Percentiles rank a stretch among this genome's conserved stretches.
phyloP scores from a whole-genome alignment of 2,797 vertebrate genomes.

The Syngnathus acus region DNA sequence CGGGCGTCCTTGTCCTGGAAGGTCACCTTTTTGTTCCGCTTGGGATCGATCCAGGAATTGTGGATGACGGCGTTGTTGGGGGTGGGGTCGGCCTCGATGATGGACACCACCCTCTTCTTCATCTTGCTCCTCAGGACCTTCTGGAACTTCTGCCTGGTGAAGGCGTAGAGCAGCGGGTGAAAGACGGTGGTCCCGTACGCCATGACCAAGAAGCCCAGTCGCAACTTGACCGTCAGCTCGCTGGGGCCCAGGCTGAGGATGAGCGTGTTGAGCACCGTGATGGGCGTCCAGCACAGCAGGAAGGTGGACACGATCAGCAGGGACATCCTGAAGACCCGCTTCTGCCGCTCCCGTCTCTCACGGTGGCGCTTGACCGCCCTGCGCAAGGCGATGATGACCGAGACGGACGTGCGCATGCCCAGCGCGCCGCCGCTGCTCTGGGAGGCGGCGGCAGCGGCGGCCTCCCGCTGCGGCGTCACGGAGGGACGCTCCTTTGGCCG shows the following conservation, averaged over 20 bases:
- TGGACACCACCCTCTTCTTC: conserved; percentile 94
- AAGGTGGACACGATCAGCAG: conserved; percentile 97
- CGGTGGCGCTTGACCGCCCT: conserved; percentile 92
- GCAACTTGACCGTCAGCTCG: conserved; percentile 89
- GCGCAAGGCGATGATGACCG: conserved; percentile 93
- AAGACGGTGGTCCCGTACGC: conserved; percentile 98
- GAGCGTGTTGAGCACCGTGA: conserved; percentile 91
- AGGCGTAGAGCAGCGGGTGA: conserved; percentile 95
- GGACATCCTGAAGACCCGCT: conserved; percentile 96
- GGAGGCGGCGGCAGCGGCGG: conserved; percentile 74
- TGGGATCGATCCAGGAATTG: conserved; percentile 94
- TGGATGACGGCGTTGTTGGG: conserved; percentile 91
- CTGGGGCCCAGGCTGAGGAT: conserved; percentile 93
- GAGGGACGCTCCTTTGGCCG: conserved; percentile 89
- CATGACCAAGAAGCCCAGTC: conserved; percentile 96
- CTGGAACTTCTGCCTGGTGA: conserved; percentile 97
- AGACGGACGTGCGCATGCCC: conserved; percentile 94
- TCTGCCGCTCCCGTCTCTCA: conserved; percentile 90
- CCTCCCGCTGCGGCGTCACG: conserved; percentile 63
- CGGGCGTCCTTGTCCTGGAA: conserved; percentile 84
- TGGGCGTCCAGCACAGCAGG: conserved; percentile 97
- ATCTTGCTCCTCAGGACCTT: conserved; percentile 97
- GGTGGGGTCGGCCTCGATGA: conserved; percentile 88
- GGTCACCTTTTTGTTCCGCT: conserved; percentile 88
- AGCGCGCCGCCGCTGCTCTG: conserved; percentile 81